Evolutionary conservation across 2,113 vertebrate genomes (phyloP), one percentile per base, ranked within the genome.

Genomic region (Neogobius melanostomus): DNA sequence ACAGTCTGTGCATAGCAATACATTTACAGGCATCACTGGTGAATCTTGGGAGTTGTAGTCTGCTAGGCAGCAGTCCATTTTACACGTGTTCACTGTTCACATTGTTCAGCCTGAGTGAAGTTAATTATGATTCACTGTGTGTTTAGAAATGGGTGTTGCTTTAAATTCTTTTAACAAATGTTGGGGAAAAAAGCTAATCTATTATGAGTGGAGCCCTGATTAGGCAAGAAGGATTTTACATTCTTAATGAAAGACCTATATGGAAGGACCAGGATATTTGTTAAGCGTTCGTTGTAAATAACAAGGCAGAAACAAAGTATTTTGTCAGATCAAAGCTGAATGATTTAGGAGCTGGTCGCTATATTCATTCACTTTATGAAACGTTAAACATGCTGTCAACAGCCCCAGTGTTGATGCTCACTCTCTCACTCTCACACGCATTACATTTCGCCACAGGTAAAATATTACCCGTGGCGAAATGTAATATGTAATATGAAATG

Each of bases 191-290:
- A 76, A 53, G 60, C 28, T 65, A 51, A 71, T 80, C 63, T 53
- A 80, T 80, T 75, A 82, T 85, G 51, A 80, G 80, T 71, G 71
- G 53, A 44, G 16, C 47, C 54, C 60, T 76, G 54, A 53, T 77
- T 68, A 71, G 51, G 11, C 7, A 36, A 62, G 43, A 71, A 21
- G 65, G 47, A 12, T 63, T 64, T 67, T 63, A 36, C 2, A 47
- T 16, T 17, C 16, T 47, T 48, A n/a, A 21, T 44, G n/a, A 64
- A 7, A 21, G 2, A 42, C 61, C 57, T 61, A 12, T 64, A 21
- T 45, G 11, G 64, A 47, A 48, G 44, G 62, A 47, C 44, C 12
- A 11, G n/a, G 6, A 16, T 17, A 48, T 64, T 64, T 64, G 44
- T 64, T 7, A 44, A 45, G n/a, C 43, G n/a, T 43, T 64, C 69